phyloP scores from a whole-genome alignment of 2,797 vertebrate genomes.

The Artibeus jamaicensis region DNA sequence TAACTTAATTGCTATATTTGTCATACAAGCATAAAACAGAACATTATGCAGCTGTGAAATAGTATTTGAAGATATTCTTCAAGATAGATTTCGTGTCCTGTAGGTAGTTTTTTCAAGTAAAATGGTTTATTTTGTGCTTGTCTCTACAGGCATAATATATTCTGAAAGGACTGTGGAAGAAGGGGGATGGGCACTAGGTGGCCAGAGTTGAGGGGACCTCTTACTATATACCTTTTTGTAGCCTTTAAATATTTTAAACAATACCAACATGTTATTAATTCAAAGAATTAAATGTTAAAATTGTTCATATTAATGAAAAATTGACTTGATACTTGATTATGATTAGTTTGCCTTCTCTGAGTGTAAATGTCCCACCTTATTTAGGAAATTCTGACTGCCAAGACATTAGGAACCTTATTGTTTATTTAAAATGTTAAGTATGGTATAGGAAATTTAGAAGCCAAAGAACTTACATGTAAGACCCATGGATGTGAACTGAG shows the following conservation, averaged over 20 bases:
- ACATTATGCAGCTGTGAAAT: slow-evolving; percentile 5
- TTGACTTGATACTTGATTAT: background rate
- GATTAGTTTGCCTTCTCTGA: background rate
- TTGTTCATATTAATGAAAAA: background rate
- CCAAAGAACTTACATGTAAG: too few relatives aligned
- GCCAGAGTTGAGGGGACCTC: background rate
- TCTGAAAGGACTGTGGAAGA: background rate
- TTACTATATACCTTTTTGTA: background rate
- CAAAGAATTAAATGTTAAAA: background rate
- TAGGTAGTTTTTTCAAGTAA: background rate
- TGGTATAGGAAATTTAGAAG: too few relatives aligned
- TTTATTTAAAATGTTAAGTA: background rate
- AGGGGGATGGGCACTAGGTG: fast-evolving
- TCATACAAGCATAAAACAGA: background rate
- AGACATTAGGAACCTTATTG: background rate
- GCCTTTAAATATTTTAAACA: background rate
- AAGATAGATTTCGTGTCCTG: background rate
- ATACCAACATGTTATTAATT: background rate
- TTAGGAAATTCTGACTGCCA: background rate
- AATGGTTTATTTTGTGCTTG: background rate
- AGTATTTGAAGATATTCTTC: background rate
- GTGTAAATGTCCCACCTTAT: background rate
- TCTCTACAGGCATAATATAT: background rate
- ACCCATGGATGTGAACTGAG: too few relatives aligned
- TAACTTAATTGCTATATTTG: background rate